Percentiles rank a stretch among this genome's conserved stretches.
Evolutionary conservation across 2,888 invertebrate genomes (phyloP).

Genomic region (Sylvicola cinctus): DNA sequence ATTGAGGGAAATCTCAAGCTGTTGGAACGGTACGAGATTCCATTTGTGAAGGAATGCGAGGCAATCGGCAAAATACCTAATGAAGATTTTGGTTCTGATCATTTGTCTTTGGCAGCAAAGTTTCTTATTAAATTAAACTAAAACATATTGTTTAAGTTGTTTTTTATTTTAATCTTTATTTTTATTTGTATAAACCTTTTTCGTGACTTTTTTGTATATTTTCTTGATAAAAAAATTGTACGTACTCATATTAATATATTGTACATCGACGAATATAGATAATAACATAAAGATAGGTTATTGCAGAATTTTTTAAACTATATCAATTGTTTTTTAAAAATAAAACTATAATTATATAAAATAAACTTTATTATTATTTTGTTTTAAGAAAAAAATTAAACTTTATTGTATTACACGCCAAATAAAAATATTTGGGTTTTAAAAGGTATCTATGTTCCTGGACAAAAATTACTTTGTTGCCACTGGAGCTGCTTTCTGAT

Average conservation of each 20-base stretch:
- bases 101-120: constrained; percentile 54
- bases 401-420: background rate
- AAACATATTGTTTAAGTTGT: background rate
- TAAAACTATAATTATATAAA: too few relatives aligned
- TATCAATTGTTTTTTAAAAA: too few relatives aligned
- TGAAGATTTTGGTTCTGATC: constrained; percentile 54
- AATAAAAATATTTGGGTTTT: background rate
- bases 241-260: too few relatives aligned
- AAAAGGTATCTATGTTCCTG: background rate
- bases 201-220: too few relatives aligned
- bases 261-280: too few relatives aligned
- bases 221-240: too few relatives aligned
- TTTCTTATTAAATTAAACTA: constrained; percentile 24
- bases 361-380: background rate
- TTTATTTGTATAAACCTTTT: too few relatives aligned
- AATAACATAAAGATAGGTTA: too few relatives aligned
- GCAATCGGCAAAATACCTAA: constrained; percentile 49
- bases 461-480: background rate
- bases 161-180: too few relatives aligned
- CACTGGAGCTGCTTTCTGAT: background rate
- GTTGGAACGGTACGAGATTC: constrained; percentile 40
- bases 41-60: constrained; percentile 37
- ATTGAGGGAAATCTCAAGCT: constrained; percentile 27
- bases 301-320: too few relatives aligned
- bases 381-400: too few relatives aligned